Evolutionary conservation across 2,113 vertebrate genomes (phyloP).

Genomic region (Petrocephalus zakoni): DNA sequence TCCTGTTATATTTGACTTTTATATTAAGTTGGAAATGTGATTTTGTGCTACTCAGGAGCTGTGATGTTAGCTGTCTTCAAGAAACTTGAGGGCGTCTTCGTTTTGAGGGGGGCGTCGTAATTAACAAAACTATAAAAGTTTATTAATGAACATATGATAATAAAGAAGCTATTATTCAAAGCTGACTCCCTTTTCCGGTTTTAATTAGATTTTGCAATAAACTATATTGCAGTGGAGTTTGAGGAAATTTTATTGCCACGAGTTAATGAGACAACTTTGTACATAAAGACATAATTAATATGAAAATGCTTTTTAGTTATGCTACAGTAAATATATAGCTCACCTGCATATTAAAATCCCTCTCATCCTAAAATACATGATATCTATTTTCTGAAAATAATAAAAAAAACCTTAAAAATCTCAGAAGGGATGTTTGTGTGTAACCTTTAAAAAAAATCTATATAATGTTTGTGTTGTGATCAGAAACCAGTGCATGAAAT

Average conservation of each 20-base stretch:
- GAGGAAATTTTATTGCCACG: constrained; percentile 89
- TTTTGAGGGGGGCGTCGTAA: constrained; percentile 84
- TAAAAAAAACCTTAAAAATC: neutral
- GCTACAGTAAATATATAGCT: constrained; percentile 36
- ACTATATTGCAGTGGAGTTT: constrained; percentile 85
- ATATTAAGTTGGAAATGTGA: constrained; percentile 12
- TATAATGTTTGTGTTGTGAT: neutral
- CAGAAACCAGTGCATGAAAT: neutral
- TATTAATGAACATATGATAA: constrained; percentile 99
- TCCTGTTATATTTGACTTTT: neutral
- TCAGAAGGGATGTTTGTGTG: neutral
- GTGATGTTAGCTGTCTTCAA: constrained; percentile 50
- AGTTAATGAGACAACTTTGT: constrained; percentile 87
- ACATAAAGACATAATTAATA: constrained; percentile 79
- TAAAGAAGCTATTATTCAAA: constrained; percentile 87
- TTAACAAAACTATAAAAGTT: constrained; percentile 99
- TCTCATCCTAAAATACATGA: neutral
- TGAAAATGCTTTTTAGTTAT: constrained; percentile 60
- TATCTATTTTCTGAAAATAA: neutral
- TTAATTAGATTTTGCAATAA: constrained; percentile 98
- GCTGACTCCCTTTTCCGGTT: constrained; percentile 91
- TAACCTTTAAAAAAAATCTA: neutral
- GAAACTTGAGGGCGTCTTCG: constrained; percentile 59
- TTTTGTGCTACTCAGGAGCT: neutral
- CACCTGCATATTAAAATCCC: constrained; percentile 3